phyloP scores from a whole-genome alignment of 2,113 vertebrate species.

The Atrichornis clamosus region DNA sequence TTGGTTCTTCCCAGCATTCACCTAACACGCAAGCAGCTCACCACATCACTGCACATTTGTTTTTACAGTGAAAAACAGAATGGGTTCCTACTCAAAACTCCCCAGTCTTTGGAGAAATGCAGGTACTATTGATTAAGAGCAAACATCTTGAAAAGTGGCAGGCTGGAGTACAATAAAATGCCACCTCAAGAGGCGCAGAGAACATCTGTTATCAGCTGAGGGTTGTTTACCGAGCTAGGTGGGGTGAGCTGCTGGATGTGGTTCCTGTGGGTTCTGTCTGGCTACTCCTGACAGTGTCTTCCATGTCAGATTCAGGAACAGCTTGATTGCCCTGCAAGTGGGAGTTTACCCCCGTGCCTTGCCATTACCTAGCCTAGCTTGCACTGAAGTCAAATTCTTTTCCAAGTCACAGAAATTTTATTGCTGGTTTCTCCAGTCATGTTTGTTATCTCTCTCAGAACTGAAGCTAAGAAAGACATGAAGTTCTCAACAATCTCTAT shows the following conservation, averaged over 20 bases:
- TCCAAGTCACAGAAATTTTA: background rate
- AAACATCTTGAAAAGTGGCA: background rate
- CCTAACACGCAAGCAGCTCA: background rate
- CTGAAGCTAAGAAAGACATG: background rate
- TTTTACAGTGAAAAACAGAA: background rate
- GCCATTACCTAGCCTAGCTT: background rate
- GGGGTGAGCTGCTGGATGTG: background rate
- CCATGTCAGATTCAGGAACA: background rate
- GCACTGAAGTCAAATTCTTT: background rate
- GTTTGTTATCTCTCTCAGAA: background rate
- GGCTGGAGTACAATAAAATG: background rate
- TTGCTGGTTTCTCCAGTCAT: background rate
- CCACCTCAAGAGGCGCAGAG: background rate
- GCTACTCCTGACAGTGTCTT: background rate
- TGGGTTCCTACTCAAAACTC: background rate
- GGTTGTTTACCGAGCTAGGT: background rate
- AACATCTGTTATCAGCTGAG: background rate
- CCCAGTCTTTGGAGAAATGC: background rate
- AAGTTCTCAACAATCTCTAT: background rate
- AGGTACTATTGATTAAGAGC: background rate
- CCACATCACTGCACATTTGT: background rate
- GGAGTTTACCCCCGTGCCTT: background rate
- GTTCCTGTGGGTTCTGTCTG: background rate
- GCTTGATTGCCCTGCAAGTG: background rate
- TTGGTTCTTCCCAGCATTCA: background rate